Evolutionary conservation across 2,113 vertebrate species (phyloP).

Genomic region (Pseudolaguvia tuberculata): DNA sequence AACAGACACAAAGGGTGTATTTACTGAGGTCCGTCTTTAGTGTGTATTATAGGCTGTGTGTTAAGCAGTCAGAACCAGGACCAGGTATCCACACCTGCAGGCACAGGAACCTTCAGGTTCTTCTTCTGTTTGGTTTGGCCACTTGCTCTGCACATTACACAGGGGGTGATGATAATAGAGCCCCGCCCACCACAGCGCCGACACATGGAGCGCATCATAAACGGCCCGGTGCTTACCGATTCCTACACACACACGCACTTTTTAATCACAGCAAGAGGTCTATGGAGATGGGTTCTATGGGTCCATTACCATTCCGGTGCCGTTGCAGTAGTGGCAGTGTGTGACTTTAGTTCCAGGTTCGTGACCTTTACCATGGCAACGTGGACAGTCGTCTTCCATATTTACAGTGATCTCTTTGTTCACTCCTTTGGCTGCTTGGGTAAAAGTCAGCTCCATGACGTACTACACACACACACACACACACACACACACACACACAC

Average conservation of each 20-base stretch:
- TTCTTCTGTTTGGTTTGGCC: slow-evolving; percentile 92
- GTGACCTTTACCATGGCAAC: slow-evolving; percentile 81
- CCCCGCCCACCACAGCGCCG: slow-evolving; percentile 86
- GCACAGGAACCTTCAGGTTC: slow-evolving; percentile 85
- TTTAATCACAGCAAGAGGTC: neutral
- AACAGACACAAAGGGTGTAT: no score
- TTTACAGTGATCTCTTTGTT: slow-evolving; percentile 90
- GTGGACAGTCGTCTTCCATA: slow-evolving; percentile 81
- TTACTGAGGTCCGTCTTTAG: no score
- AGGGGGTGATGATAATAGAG: slow-evolving; percentile 77
- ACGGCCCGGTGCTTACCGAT: slow-evolving; percentile 88
- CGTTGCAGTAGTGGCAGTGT: slow-evolving; percentile 84
- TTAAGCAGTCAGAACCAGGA: no score
- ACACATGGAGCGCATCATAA: slow-evolving; percentile 93
- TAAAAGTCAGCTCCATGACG: slow-evolving; percentile 93
- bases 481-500: slow-evolving; percentile 21
- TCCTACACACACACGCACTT: slow-evolving; percentile 67
- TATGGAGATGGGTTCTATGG: neutral
- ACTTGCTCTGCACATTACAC: slow-evolving; percentile 74
- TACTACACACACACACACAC: slow-evolving; percentile 66
- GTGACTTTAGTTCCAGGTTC: slow-evolving; percentile 87
- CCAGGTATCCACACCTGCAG: slow-evolving; percentile 76
- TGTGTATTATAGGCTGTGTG: no score
- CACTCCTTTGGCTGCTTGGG: slow-evolving; percentile 91
- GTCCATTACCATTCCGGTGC: slow-evolving; percentile 85